Conservation (phyloP, 2,888 invertebrate genomes). For the Drosophila seclusa region DNA sequence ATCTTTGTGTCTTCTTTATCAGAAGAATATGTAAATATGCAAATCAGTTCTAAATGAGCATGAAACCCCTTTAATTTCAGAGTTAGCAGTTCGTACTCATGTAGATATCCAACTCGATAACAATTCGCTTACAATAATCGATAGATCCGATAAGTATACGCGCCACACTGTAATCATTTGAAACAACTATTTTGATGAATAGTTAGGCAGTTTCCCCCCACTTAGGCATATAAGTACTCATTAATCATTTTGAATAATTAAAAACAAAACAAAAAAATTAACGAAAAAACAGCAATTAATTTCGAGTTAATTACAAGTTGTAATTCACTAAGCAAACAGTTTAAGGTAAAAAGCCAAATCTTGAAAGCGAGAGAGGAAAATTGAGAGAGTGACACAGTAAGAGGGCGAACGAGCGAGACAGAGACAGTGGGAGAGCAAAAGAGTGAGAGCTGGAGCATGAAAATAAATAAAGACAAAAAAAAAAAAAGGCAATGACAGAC, state of each 20-base stretch:
- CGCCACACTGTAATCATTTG: not conserved
- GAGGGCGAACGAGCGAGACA: not conserved
- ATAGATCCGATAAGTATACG: not conserved
- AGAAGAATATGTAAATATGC: not conserved
- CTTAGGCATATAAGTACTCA: not conserved
- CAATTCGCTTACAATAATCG: not conserved
- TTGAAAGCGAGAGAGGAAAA: not conserved
- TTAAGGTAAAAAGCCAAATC: not conserved
- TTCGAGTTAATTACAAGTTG: slow-evolving; percentile 30
- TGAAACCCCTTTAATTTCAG: not conserved
- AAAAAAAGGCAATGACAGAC: slow-evolving; percentile 37
- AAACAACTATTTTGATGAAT: not conserved
- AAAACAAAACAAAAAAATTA: not conserved
- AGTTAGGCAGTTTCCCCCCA: not conserved
- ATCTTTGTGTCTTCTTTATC: not conserved
- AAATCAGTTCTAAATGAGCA: not conserved
- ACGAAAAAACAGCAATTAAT: slow-evolving; percentile 28
- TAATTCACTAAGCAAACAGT: slow-evolving; percentile 27
- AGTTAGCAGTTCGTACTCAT: not conserved
- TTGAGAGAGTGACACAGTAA: not conserved
- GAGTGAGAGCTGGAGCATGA: slow-evolving; percentile 9
- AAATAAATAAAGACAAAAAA: slow-evolving; percentile 19
- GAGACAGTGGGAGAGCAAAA: not conserved
- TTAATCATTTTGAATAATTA: slow-evolving; percentile 11
- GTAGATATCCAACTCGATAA: not conserved